phyloP scores from a whole-genome alignment of 2,113 vertebrate genomes.

The Prietella phreatophila region DNA sequence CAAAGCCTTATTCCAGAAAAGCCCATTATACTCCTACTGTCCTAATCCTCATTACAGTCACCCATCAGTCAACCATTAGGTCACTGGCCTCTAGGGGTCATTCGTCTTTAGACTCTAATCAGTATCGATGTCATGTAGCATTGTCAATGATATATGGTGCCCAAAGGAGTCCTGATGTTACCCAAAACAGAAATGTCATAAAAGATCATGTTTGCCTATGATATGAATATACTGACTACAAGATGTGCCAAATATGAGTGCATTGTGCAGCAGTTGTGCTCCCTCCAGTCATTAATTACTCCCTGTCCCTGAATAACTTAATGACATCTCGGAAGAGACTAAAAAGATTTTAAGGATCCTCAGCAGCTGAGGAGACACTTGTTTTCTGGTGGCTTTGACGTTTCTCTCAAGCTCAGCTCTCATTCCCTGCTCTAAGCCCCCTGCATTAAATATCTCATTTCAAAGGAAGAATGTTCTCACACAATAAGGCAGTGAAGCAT shows the following conservation, averaged over 20 bases:
- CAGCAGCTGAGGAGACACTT: not conserved
- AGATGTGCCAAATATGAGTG: not conserved
- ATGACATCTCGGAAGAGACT: constrained; percentile 23
- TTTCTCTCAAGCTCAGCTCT: not conserved
- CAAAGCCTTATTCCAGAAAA: constrained; percentile 23
- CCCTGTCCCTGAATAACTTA: constrained; percentile 25
- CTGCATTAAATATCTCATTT: not conserved
- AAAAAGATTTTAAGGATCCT: not conserved
- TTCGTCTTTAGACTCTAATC: constrained; percentile 6
- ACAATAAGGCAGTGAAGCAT: constrained; percentile 10
- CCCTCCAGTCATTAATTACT: constrained; percentile 24
- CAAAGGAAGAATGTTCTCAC: constrained; percentile 11
- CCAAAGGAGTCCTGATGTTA: not conserved
- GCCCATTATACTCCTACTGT: not conserved
- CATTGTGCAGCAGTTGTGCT: not conserved
- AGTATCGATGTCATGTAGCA: not conserved
- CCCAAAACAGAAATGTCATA: constrained; percentile 8
- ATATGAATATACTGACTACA: not conserved
- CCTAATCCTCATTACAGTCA: not conserved
- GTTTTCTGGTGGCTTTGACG: not conserved
- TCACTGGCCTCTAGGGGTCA: not conserved
- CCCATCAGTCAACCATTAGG: not conserved
- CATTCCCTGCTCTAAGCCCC: not conserved
- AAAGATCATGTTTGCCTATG: not conserved
- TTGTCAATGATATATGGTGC: not conserved